phyloP scores from a whole-genome alignment of 2,888 invertebrate genomes.

The Cephalotes varians region DNA sequence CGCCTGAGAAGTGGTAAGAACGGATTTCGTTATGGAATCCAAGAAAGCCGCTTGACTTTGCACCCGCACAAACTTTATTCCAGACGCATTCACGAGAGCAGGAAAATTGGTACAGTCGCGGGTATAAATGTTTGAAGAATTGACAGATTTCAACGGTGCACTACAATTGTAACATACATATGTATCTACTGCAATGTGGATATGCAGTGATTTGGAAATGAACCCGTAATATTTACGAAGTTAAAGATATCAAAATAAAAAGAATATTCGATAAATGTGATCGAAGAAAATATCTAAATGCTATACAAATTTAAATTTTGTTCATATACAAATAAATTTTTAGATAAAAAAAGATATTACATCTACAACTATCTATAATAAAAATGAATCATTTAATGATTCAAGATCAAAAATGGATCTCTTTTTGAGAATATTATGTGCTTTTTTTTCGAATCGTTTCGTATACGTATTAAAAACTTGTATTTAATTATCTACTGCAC shows the following conservation, averaged over 20 bases:
- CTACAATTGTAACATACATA: not conserved
- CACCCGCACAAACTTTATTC: conserved; percentile 46
- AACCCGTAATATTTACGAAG: not conserved
- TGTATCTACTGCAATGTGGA: not conserved
- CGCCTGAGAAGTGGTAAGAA: conserved; percentile 45
- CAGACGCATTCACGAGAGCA: conserved; percentile 15
- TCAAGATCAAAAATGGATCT: not conserved
- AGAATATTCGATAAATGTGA: not conserved
- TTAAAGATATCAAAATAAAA: not conserved
- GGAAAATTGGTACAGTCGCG: conserved; percentile 48
- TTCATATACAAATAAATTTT: not conserved
- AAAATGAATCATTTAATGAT: not conserved
- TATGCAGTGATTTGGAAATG: not conserved
- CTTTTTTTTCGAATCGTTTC: not conserved
- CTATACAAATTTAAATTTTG: not conserved
- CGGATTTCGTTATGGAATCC: conserved; percentile 63
- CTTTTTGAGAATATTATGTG: not conserved
- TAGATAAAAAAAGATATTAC: not conserved
- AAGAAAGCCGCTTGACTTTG: conserved; percentile 56
- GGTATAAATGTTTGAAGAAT: conserved; percentile 21
- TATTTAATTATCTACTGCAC: not conserved
- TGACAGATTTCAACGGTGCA: not conserved
- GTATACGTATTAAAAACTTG: not conserved
- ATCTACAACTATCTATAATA: not conserved
- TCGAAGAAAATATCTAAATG: not conserved